A percentile compares a stretch with the other conserved stretches of the same genome.
Evolutionary conservation across 1,140 invertebrate species (phyloP).

Genomic region (Euura lappo): DNA sequence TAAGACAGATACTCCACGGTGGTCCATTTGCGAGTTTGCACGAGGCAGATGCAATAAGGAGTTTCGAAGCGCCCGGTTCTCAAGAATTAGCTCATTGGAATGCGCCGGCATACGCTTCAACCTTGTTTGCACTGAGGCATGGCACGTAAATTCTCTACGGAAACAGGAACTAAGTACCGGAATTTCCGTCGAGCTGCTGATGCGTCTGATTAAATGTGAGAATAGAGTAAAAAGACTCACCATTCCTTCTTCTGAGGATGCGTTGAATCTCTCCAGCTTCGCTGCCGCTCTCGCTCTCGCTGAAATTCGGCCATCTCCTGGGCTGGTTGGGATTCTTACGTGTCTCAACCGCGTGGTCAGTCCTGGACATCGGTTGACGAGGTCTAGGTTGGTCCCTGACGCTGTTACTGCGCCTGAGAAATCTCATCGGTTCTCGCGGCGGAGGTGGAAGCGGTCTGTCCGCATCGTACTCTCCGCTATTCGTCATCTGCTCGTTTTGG

Average conservation of each 20-base stretch:
- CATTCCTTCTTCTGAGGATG: conserved; percentile 61
- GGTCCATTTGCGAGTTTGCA: too few species aligned
- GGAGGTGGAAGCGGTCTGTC: conserved; percentile 49
- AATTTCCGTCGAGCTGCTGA: background rate
- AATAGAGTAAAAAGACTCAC: conserved; percentile 35
- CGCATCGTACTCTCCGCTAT: conserved; percentile 40
- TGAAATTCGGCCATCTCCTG: conserved; percentile 29
- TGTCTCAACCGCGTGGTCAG: conserved; percentile 6
- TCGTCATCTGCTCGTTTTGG: background rate
- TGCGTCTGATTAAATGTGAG: too few species aligned
- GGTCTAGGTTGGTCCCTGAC: conserved; percentile 24
- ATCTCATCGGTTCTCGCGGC: conserved; percentile 35
- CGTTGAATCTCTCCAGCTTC: conserved; percentile 69
- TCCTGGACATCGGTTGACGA: background rate
- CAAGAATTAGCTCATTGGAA: conserved; percentile 24
- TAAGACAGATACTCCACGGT: too few species aligned
- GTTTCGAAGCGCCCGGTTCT: background rate
- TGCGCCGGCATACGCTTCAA: conserved; percentile 23
- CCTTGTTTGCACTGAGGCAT: background rate
- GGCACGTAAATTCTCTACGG: background rate
- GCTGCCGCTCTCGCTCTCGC: conserved; percentile 67
- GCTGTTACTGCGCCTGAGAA: conserved; percentile 24
- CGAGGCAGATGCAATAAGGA: conserved; percentile 11
- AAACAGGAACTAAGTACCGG: background rate
- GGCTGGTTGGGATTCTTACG: conserved; percentile 25